These are phyloP conservation scores for Aphrophora alni DNA, from an alignment of 2,888 invertebrate genomes.

Conservation along the genomic window DNA sequence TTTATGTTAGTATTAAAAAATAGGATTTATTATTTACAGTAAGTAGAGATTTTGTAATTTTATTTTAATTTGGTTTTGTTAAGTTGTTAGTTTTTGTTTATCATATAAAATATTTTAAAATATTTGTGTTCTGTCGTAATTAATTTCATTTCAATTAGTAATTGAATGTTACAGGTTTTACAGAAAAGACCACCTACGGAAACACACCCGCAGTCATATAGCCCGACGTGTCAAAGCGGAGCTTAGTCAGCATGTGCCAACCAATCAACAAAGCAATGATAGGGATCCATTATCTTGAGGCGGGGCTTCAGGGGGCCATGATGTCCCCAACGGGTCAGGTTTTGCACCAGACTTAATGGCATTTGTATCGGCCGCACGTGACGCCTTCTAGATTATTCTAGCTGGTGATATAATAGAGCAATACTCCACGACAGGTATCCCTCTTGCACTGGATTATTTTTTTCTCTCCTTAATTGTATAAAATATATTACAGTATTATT, in stretches of 20 bases:
- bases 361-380: constrained; percentile 51
- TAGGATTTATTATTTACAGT: too few species aligned
- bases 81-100: too few species aligned
- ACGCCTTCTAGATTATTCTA: constrained; percentile 47
- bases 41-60: too few species aligned
- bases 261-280: constrained; percentile 20
- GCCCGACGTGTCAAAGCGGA: constrained; percentile 76
- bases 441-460: background rate
- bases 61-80: too few species aligned
- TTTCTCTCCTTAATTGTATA: too few species aligned
- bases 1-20: too few species aligned
- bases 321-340: constrained; percentile 44
- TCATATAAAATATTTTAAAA: too few species aligned
- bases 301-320: constrained; percentile 59
- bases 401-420: background rate
- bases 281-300: constrained; percentile 58
- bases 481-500: background rate
- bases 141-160: too few species aligned
- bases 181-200: constrained; percentile 75
- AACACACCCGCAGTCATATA: constrained; percentile 79
- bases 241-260: constrained; percentile 56
- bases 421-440: background rate
- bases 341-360: constrained; percentile 48
- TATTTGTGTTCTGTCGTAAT: too few species aligned
- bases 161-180: constrained; percentile 40